phyloP scores from a whole-genome alignment of 2,113 vertebrate species.

The Odontesthes bonariensis region DNA sequence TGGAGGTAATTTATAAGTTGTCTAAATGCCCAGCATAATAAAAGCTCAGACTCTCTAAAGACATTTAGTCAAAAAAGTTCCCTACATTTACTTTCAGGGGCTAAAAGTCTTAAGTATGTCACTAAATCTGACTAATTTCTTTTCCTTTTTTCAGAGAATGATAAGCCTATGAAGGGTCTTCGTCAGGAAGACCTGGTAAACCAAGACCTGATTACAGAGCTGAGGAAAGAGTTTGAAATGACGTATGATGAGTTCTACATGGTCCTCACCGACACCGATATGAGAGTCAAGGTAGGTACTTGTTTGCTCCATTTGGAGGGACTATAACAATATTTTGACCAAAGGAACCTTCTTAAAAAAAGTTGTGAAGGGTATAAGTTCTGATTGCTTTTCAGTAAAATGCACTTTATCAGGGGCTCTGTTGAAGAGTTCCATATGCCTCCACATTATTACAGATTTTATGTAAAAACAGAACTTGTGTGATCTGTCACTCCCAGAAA shows the following conservation, averaged over 20 bases:
- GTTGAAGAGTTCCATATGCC: too few species aligned
- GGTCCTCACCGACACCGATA: constrained; percentile 94
- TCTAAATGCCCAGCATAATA: neutral
- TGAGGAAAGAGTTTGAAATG: constrained; percentile 95
- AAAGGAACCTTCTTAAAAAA: too few species aligned
- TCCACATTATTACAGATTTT: too few species aligned
- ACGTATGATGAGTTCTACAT: constrained; percentile 96
- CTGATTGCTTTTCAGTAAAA: too few species aligned
- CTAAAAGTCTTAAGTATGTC: neutral
- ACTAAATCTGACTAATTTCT: neutral
- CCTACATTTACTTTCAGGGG: neutral
- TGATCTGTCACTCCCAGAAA: too few species aligned
- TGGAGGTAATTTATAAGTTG: neutral
- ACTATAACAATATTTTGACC: neutral
- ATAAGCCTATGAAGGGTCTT: constrained; percentile 94
- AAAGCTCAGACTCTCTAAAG: neutral
- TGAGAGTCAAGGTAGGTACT: constrained; percentile 90
- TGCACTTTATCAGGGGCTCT: too few species aligned
- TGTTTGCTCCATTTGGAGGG: neutral
- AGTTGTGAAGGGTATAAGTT: too few species aligned
- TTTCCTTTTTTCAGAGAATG: constrained; percentile 85
- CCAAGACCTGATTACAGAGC: constrained; percentile 92
- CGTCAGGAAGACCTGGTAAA: constrained; percentile 93
- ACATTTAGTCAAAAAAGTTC: neutral
- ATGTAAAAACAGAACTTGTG: too few species aligned